Evolutionary conservation across 2,797 vertebrate species (phyloP), one percentile per base, ranked within the genome.

Genomic region (Amazonetta brasiliensis): DNA sequence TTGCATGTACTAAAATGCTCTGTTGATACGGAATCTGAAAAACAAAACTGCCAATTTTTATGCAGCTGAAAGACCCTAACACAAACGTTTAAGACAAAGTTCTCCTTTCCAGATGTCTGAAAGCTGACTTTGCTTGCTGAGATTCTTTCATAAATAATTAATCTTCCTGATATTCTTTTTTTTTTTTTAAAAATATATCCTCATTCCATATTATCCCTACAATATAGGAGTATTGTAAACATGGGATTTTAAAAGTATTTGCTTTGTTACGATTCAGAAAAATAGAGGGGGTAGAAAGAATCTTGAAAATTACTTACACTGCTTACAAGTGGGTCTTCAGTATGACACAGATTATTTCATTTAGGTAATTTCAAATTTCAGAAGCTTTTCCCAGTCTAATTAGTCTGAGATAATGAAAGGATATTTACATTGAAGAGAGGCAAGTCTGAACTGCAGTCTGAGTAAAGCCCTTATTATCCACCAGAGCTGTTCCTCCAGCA

Each of bases 91-190:
- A 64, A 79, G 41, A 23, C 54, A 46, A 87, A 59, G 72, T 92
- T 97, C 12, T 44, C 48, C 23, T 69, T 93, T 93, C 82, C 88
- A 91, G 46, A 88, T 96, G 95, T 90, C 85, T 93, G 91, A 92
- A 93, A 96, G 82, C 72, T 85, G 78, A 82, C 55, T 97, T 94
- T 88, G 94, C 82, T 94, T 75, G 76, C 74, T 84, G 69, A 92
- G 62, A 95, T 84, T 79, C 66, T 60, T 93, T 88, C 88, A 94
- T 30, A 90, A 76, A 90, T 92, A 56, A 96, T 95, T 91, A 92
- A 95, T 94, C 69, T 52, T 50, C 52, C 37, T 60, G 39, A 60
- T 76, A 72, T 64, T 89, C 68, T 95, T 96, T 97, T 96, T 26
- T 17, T 44, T 44, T 44, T 44, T 44, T 20, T 20, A 20, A 59